Evolutionary conservation across 1,140 invertebrate genomes (phyloP).

Genomic region (Proales similis): DNA sequence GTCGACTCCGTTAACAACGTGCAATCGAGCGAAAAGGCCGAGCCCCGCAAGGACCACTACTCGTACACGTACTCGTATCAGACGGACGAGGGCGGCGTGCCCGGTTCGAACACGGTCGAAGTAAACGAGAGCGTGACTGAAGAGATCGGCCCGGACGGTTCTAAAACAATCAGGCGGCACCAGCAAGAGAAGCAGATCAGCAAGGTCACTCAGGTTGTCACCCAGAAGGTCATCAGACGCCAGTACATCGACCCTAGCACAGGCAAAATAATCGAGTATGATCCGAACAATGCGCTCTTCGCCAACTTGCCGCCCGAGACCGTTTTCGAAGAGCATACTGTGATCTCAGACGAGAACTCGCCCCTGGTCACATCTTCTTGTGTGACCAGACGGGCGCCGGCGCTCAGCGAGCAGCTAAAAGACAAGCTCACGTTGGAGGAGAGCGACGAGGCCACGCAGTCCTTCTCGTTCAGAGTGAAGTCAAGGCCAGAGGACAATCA

Average conservation of each 20-base stretch:
- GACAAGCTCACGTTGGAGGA: too few species aligned
- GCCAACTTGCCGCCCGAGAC: slow-evolving; percentile 34
- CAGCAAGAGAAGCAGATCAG: slow-evolving; percentile 33
- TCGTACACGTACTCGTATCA: slow-evolving; percentile 32
- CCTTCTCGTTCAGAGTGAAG: slow-evolving; percentile 20
- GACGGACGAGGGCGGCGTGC: slow-evolving; percentile 1
- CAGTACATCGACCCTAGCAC: slow-evolving; percentile 17
- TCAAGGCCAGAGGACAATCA: slow-evolving; percentile 36
- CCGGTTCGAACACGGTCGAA: slow-evolving; percentile 26
- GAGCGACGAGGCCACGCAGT: not conserved
- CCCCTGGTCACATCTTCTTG: slow-evolving; percentile 22
- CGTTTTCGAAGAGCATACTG: slow-evolving; percentile 34
- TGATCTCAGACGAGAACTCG: slow-evolving; percentile 31
- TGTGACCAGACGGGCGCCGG: too few species aligned
- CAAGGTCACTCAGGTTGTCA: slow-evolving; percentile 36
- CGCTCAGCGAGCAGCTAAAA: too few species aligned
- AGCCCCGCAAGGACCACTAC: slow-evolving; percentile 37
- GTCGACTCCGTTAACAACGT: too few species aligned
- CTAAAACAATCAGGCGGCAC: slow-evolving; percentile 34
- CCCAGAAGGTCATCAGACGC: slow-evolving; percentile 9
- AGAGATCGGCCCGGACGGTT: slow-evolving; percentile 32
- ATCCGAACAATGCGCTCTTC: slow-evolving; percentile 34
- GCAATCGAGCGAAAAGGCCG: too few species aligned
- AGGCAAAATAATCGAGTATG: slow-evolving; percentile 23
- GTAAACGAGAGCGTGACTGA: slow-evolving; percentile 36